Evolutionary conservation across 2,113 vertebrate species (phyloP).

Genomic region (Ibidorhyncha struthersii): DNA sequence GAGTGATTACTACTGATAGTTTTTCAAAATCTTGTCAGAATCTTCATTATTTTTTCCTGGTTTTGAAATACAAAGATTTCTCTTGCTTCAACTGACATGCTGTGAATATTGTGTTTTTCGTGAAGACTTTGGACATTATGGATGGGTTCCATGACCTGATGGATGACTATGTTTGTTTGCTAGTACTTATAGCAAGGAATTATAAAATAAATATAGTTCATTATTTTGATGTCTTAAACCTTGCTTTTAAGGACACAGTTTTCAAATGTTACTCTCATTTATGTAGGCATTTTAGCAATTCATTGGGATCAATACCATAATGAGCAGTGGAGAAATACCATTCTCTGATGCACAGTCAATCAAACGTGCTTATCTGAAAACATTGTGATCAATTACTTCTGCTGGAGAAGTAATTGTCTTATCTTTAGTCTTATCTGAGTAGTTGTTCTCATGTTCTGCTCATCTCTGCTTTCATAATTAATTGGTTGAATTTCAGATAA

Average conservation of each 20-base stretch:
- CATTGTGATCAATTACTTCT: neutral
- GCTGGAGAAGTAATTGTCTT: neutral
- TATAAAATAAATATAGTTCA: neutral
- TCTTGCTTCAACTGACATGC: neutral
- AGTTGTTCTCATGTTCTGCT: neutral
- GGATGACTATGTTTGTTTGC: neutral
- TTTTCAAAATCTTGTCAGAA: neutral
- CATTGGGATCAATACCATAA: neutral
- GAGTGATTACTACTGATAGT: neutral
- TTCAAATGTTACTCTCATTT: neutral
- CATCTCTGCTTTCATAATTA: neutral
- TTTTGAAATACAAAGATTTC: neutral
- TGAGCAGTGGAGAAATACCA: neutral
- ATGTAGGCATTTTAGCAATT: neutral
- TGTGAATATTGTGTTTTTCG: rapidly evolving
- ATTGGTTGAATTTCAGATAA: neutral
- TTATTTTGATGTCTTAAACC: neutral
- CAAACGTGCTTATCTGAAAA: neutral
- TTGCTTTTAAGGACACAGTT: neutral
- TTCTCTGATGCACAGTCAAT: neutral
- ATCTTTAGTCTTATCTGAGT: neutral
- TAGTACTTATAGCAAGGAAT: neutral
- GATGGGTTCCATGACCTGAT: neutral
- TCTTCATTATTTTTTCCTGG: neutral
- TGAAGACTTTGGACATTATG: neutral